A percentile compares a stretch with the other conserved stretches of the same genome.
Evolutionary conservation across 2,113 vertebrate genomes (phyloP).

Genomic region (Numenius arquata): DNA sequence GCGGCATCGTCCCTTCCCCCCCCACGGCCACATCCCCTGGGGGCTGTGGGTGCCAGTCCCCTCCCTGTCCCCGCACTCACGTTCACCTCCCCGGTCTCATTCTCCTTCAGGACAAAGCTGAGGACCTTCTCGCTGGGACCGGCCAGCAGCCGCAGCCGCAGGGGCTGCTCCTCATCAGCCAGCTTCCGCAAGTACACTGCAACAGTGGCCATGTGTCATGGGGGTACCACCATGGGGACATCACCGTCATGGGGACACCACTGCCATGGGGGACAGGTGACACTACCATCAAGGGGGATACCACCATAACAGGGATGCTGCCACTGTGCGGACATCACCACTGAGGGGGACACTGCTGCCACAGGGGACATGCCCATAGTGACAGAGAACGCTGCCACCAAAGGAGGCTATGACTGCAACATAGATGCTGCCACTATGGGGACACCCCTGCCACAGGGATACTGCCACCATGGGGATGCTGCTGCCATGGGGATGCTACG

Average conservation of each 20-base stretch:
- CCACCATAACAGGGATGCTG: background rate
- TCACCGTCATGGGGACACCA: background rate
- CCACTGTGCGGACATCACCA: background rate
- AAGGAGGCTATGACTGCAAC: background rate
- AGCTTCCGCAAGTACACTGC: conserved; percentile 89
- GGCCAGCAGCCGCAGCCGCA: conserved; percentile 86
- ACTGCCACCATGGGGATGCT: background rate
- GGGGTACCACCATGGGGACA: background rate
- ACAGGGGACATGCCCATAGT: background rate
- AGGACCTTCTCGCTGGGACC: conserved; percentile 89
- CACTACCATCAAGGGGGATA: too few relatives aligned
- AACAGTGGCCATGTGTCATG: accelerated
- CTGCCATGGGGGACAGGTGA: background rate
- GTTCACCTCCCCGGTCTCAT: conserved; percentile 93
- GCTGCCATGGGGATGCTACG: too few relatives aligned
- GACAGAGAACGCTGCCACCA: background rate
- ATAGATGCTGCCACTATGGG: background rate
- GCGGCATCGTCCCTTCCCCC: accelerated
- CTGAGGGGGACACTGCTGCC: background rate
- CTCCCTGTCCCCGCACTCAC: conserved; percentile 72
- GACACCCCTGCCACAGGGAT: background rate
- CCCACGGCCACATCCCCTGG: accelerated
- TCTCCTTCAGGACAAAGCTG: conserved; percentile 92
- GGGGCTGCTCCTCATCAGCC: conserved; percentile 83
- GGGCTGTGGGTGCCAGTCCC: accelerated